Conservation (phyloP, 2,888 invertebrate genomes). For the Bimastos eiseni region DNA sequence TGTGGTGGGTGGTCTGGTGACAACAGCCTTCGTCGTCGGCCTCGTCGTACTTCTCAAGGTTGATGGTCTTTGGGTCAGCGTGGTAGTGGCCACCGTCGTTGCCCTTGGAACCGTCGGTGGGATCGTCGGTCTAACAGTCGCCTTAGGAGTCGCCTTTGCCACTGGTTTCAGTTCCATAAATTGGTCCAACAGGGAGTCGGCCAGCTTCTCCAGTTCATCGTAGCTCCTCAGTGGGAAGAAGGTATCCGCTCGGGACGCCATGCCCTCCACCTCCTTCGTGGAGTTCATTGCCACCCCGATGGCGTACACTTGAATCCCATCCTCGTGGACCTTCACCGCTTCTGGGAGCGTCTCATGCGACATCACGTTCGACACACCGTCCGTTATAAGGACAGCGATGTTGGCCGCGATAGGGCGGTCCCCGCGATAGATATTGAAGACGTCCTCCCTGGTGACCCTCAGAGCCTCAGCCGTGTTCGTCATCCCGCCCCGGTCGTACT, state of each 20-base stretch:
- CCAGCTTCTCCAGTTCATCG: slow-evolving; percentile 31
- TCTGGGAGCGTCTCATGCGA: slow-evolving; percentile 37
- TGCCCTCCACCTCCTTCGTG: slow-evolving; percentile 27
- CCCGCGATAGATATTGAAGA: slow-evolving; percentile 51
- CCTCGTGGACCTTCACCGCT: slow-evolving; percentile 28
- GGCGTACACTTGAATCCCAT: slow-evolving; percentile 39
- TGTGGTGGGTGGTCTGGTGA: neutral
- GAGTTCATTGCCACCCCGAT: slow-evolving; percentile 37
- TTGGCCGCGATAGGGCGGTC: slow-evolving; percentile 50
- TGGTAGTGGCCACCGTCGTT: neutral
- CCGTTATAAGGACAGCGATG: slow-evolving; percentile 49
- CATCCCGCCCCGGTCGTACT: slow-evolving; percentile 49
- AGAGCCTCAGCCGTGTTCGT: slow-evolving; percentile 53
- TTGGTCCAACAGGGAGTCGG: slow-evolving; percentile 27
- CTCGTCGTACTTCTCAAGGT: neutral
- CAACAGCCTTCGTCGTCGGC: neutral
- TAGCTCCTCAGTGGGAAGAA: slow-evolving; percentile 35
- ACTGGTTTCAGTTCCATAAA: neutral
- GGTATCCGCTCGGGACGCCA: slow-evolving; percentile 31
- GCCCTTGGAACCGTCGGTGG: neutral
- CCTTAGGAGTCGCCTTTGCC: neutral
- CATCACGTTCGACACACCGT: slow-evolving; percentile 52
- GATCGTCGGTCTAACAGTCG: neutral
- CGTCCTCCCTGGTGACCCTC: slow-evolving; percentile 45
- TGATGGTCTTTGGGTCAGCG: neutral